Conservation (phyloP, 2,888 invertebrate species). For the Dryocosmus kuriphilus region DNA sequence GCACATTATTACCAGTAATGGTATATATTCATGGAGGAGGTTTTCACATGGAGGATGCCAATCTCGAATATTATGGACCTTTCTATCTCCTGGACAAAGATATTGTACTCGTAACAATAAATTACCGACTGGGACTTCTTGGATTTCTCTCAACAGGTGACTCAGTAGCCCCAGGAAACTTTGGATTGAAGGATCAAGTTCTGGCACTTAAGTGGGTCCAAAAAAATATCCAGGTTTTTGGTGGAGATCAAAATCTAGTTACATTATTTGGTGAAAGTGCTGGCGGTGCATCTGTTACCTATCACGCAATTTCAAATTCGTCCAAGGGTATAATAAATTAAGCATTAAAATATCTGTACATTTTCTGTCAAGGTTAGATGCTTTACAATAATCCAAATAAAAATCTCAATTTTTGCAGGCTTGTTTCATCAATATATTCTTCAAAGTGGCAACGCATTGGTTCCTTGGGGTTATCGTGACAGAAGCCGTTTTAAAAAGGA, state of each 20-base stretch:
- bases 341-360: background rate
- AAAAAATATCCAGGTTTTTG: slow-evolving; percentile 5
- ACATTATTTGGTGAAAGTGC: slow-evolving; percentile 28
- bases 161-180: slow-evolving; percentile 52
- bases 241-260: slow-evolving; percentile 7
- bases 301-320: slow-evolving; percentile 15
- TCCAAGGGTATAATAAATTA: background rate
- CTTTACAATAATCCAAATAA: background rate
- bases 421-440: slow-evolving; percentile 59
- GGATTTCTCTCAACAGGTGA: slow-evolving; percentile 52
- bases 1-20: slow-evolving; percentile 59
- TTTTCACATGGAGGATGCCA: slow-evolving; percentile 56
- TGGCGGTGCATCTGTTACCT: slow-evolving; percentile 53
- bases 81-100: slow-evolving; percentile 64
- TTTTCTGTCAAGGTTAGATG: background rate
- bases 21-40: slow-evolving; percentile 68
- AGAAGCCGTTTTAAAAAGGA: slow-evolving; percentile 81
- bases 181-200: slow-evolving; percentile 23
- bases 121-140: slow-evolving; percentile 65
- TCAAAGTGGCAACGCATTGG: slow-evolving; percentile 54
- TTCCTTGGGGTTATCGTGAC: slow-evolving; percentile 51
- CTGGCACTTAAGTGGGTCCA: too few relatives aligned
- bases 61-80: slow-evolving; percentile 61
- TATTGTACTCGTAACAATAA: slow-evolving; percentile 66
- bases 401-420: slow-evolving; percentile 45